Evolutionary conservation across 2,113 vertebrate species (phyloP).

Genomic region (Phainopepla nitens): DNA sequence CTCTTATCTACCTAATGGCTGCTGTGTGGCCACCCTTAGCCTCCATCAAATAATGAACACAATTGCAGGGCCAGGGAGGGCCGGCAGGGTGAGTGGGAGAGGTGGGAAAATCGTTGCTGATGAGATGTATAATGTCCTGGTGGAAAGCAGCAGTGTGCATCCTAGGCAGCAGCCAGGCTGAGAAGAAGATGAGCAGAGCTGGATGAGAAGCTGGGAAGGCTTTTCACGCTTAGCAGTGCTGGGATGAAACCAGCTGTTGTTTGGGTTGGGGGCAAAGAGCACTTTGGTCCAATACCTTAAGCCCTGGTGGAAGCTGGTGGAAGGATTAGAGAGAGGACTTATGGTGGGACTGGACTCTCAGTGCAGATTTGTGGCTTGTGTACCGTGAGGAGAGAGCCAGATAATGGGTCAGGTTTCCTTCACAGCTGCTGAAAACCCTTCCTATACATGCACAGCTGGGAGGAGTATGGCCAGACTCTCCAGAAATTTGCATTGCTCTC

Average conservation of each 20-base stretch:
- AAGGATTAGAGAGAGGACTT: background rate
- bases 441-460: accelerated
- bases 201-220: background rate
- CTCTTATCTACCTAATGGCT: background rate
- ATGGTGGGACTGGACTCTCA: background rate
- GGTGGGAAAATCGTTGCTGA: background rate
- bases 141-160: background rate
- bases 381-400: background rate
- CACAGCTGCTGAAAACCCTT: background rate
- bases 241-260: background rate
- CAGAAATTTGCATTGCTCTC: background rate
- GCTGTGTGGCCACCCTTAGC: background rate
- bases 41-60: background rate
- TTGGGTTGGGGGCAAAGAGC: background rate
- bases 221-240: background rate
- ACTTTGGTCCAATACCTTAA: background rate
- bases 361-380: background rate
- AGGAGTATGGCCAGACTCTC: background rate
- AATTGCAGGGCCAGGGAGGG: background rate
- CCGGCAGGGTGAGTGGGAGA: background rate
- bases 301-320: background rate
- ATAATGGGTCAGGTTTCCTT: background rate
- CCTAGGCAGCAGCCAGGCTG: background rate
- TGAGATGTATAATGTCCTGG: background rate
- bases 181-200: background rate